Evolutionary conservation across 1,140 invertebrate species (phyloP).

Genomic region (Amphibalanus amphitrite): DNA sequence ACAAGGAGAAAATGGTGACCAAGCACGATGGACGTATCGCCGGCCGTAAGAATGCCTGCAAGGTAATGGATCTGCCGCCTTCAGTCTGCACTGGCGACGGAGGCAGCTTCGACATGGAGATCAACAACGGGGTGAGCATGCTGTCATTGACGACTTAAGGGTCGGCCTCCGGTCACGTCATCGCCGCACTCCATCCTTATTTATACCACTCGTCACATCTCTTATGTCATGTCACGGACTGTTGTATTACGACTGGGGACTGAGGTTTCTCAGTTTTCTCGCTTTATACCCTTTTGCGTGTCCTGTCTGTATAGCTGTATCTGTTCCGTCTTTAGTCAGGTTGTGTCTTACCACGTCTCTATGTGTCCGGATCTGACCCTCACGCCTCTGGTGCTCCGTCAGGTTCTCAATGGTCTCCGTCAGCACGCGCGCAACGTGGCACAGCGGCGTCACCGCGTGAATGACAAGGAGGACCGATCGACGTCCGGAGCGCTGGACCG

Average conservation of each 20-base stretch:
- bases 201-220: no score
- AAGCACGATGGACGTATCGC: slow-evolving; percentile 80
- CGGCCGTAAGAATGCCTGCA: slow-evolving; percentile 68
- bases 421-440: slow-evolving; percentile 42
- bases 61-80: slow-evolving; percentile 68
- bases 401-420: slow-evolving; percentile 43
- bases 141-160: no score
- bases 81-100: slow-evolving; percentile 73
- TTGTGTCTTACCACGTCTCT: no score
- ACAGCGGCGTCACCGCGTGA: slow-evolving; percentile 39
- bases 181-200: no score
- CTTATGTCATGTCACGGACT: no score
- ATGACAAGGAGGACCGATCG: slow-evolving; percentile 66
- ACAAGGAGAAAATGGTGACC: slow-evolving; percentile 66
- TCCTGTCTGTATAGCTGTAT: no score
- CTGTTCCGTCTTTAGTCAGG: no score
- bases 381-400: not conserved
- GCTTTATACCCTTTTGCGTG: no score
- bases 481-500: slow-evolving; percentile 65
- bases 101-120: slow-evolving; percentile 69
- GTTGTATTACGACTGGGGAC: slow-evolving; percentile 3
- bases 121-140: slow-evolving; percentile 77
- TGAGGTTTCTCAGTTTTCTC: no score
- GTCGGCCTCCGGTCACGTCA: slow-evolving; percentile 21
- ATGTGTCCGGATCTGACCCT: no score